Conservation (phyloP, 2,797 vertebrate genomes). For the Lepilemur ruficaudatus region DNA sequence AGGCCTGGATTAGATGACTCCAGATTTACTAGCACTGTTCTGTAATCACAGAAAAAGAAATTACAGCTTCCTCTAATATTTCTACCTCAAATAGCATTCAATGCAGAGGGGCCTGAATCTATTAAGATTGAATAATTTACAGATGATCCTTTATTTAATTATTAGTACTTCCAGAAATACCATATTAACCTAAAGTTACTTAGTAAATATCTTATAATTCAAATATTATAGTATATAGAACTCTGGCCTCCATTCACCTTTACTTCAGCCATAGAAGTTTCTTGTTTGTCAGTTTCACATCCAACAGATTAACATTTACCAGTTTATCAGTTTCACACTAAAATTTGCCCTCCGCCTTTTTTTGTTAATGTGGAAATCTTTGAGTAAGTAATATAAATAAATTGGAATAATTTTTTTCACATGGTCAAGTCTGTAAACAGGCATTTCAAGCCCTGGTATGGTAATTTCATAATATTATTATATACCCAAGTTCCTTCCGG, state of each 20-base stretch:
- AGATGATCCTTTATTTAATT: not conserved
- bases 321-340: not conserved
- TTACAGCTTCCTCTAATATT: not conserved
- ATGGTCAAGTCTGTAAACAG: not conserved
- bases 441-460: not conserved
- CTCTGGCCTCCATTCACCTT: not conserved
- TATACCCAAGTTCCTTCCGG: not conserved
- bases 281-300: not conserved
- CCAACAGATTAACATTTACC: not conserved
- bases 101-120: not conserved
- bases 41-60: conserved; percentile 3
- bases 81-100: not conserved
- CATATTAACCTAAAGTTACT: not conserved
- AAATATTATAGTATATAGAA: not conserved
- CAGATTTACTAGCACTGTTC: not conserved
- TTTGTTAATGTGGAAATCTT: not conserved
- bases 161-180: not conserved
- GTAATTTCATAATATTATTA: not conserved
- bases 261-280: not conserved
- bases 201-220: not conserved
- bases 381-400: not conserved
- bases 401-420: not conserved
- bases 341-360: not conserved
- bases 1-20: not conserved
- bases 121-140: not conserved